Evolutionary conservation across 1,140 invertebrate species (phyloP), one percentile per base, ranked within the genome.

Genomic region (Eupristina koningsbergeri): DNA sequence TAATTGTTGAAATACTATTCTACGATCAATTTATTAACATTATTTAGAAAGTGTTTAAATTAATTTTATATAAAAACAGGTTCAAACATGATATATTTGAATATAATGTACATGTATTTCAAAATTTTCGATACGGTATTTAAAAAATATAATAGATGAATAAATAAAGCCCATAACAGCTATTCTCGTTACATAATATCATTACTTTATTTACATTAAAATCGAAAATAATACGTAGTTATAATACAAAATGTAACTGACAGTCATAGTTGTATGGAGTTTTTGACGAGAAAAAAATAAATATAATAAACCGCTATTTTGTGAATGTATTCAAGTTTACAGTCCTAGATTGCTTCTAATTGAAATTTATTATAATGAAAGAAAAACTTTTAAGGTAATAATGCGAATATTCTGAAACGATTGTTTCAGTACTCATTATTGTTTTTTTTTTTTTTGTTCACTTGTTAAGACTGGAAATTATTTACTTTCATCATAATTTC

Each of bases 181-280:
- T 13, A 34, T 53, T 31, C 47, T 71, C 47, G 47, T 58, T 11
- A 19, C 31, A 47, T 67, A 36, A 61, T n/a, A 34, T 53, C 15
- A 53, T 81, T 81, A 50, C 53, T 81, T 80, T 74, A 81, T 81
- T 34, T 74, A 61, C 19, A 58, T 13, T 11, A 71, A 71, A 80
- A 61, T 41, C 50, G 50, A 81, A 61, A 80, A 50, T n/a, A 69
- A 71, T 69, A 50, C 50, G 73, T 75, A 80, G 39, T 67, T 69
- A 29, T 19, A 13, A 64, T 17, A 39, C 61, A 22, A 80, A 80
- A 64, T 64, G 29, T 58, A 64, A 34, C 13, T 15, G 29, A 50
- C 29, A 45, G 69, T 41, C 26, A 17, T 34, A 15, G 61, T 13
- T 69, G 36, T 11, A 79, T 9, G 63, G 39, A 67, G 36, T 22